Percentiles rank a stretch among this genome's conserved stretches.
Evolutionary conservation across 2,113 vertebrate genomes (phyloP).

Genomic region (Vidua chalybeata): DNA sequence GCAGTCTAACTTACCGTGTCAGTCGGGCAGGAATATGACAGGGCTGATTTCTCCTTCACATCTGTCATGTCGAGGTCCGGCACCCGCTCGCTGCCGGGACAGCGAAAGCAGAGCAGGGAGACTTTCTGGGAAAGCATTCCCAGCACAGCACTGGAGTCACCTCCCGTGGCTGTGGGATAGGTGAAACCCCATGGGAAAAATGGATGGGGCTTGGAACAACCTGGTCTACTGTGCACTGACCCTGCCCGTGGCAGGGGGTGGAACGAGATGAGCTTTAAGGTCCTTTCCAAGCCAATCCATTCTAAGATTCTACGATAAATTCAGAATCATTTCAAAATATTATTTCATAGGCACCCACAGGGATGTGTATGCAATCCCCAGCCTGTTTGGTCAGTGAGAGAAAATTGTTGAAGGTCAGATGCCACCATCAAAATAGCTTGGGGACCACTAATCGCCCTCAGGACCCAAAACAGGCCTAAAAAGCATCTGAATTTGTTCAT

Average conservation of each 20-base stretch:
- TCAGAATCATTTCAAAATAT: not conserved
- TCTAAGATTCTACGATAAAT: not conserved
- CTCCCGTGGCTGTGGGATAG: fast-evolving
- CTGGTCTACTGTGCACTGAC: not conserved
- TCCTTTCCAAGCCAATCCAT: not conserved
- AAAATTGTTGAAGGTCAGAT: not conserved
- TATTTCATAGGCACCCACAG: fast-evolving
- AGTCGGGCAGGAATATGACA: not conserved
- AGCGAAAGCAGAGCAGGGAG: not conserved
- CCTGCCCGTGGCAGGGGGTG: not conserved
- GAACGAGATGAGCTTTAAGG: fast-evolving
- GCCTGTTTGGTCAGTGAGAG: fast-evolving
- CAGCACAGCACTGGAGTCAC: not conserved
- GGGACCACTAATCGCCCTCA: not conserved
- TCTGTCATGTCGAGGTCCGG: fast-evolving
- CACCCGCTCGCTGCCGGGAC: fast-evolving
- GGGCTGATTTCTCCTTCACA: not conserved
- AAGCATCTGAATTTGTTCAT: not conserved
- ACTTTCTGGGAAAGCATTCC: not conserved
- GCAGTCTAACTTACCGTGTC: not conserved
- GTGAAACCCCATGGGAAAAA: not conserved
- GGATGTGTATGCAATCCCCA: not conserved
- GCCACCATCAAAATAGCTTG: not conserved
- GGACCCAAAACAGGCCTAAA: not conserved
- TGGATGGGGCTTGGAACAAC: not conserved